These are phyloP conservation scores for Castor canadensis DNA, from an alignment of 2,113 vertebrate genomes.

Conservation along the genomic window DNA sequence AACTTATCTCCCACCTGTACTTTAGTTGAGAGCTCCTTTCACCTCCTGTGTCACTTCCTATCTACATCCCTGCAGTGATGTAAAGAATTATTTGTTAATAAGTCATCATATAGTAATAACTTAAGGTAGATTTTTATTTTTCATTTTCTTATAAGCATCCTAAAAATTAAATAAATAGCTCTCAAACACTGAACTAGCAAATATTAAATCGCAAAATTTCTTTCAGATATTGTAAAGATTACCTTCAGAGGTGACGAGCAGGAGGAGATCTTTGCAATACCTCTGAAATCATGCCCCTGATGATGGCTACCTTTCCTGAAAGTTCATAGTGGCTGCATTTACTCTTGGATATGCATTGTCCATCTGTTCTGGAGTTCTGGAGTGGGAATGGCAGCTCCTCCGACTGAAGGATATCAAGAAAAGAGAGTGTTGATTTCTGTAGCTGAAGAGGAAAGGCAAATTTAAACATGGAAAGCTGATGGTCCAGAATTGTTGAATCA, in stretches of 20 bases:
- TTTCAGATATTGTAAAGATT: background rate
- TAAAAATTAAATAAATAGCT: background rate
- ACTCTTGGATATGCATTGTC: slow-evolving; percentile 85
- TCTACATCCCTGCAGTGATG: background rate
- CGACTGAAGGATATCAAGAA: slow-evolving; percentile 76
- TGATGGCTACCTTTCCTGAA: background rate
- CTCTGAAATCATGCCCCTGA: background rate
- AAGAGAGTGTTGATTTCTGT: slow-evolving; percentile 82
- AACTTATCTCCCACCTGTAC: background rate
- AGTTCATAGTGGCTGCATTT: background rate
- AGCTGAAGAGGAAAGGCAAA: slow-evolving; percentile 83
- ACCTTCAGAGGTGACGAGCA: background rate
- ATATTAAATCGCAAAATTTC: background rate
- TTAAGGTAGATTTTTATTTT: background rate
- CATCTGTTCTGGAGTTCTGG: slow-evolving; percentile 87
- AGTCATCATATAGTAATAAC: background rate
- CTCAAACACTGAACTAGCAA: background rate
- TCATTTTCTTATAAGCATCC: background rate
- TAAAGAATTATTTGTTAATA: background rate
- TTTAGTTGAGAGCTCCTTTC: background rate
- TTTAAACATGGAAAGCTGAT: slow-evolving; percentile 81
- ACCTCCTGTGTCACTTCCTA: background rate
- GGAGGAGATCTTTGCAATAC: background rate
- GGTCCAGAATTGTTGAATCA: slow-evolving; percentile 48
- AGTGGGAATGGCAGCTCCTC: slow-evolving; percentile 82